A percentile compares a stretch with the other conserved stretches of the same genome.
phyloP scores from a whole-genome alignment of 2,113 vertebrate genomes.

The Conger conger region DNA sequence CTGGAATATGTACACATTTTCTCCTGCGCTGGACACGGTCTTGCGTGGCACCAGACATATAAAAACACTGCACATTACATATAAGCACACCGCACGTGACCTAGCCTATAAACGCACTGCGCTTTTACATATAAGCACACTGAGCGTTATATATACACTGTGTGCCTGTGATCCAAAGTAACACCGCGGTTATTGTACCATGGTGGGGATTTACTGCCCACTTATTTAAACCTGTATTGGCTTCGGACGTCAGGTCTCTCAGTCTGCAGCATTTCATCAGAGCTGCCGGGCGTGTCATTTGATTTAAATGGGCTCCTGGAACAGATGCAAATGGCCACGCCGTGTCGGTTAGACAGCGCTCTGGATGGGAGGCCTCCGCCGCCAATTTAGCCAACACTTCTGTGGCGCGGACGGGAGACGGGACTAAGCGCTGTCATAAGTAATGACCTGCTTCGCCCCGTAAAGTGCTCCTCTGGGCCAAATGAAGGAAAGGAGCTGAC shows the following conservation, averaged over 20 bases:
- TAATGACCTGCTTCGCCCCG: constrained; percentile 71
- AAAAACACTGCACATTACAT: no score
- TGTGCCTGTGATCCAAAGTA: constrained; percentile 57
- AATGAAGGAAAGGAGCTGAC: constrained; percentile 62
- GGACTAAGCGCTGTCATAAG: constrained; percentile 70
- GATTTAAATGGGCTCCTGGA: constrained; percentile 65
- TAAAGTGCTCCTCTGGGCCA: constrained; percentile 71
- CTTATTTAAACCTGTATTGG: constrained; percentile 61
- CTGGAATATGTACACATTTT: no score
- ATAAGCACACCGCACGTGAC: neutral
- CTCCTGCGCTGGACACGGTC: no score
- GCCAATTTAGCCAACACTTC: constrained; percentile 69
- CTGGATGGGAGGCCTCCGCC: constrained; percentile 56
- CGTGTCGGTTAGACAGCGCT: constrained; percentile 51
- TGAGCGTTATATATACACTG: constrained; percentile 65
- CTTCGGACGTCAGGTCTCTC: constrained; percentile 63
- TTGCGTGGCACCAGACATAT: no score
- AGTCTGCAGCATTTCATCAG: constrained; percentile 65
- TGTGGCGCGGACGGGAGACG: constrained; percentile 60
- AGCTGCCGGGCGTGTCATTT: constrained; percentile 52
- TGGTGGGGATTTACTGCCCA: constrained; percentile 69
- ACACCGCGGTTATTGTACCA: constrained; percentile 51
- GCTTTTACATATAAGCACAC: constrained; percentile 45
- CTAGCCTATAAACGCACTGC: constrained; percentile 17
- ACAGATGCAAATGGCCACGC: constrained; percentile 66